Evolutionary conservation across 2,797 vertebrate genomes (phyloP).

Genomic region (Merluccius polli): DNA sequence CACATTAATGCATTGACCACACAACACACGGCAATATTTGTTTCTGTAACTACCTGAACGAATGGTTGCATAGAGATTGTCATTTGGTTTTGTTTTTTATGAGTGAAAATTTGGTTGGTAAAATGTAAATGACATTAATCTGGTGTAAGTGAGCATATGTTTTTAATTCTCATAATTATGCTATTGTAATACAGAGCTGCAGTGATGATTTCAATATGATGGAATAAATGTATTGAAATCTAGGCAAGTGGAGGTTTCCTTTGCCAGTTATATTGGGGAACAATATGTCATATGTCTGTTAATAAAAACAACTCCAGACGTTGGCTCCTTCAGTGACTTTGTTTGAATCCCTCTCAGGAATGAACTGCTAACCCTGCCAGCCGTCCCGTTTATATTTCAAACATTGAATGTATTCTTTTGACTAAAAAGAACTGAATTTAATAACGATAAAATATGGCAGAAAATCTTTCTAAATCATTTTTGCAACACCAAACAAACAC

Average conservation of each 20-base stretch:
- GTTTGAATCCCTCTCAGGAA: not conserved
- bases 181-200: slow-evolving; percentile 5
- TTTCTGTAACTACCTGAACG: not conserved
- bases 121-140: not conserved
- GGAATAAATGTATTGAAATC: slow-evolving; percentile 3
- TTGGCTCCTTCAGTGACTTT: not conserved
- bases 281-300: slow-evolving; percentile 1
- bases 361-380: not conserved
- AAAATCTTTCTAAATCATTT: not conserved
- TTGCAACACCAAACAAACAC: not conserved
- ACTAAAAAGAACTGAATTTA: not conserved
- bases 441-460: not conserved
- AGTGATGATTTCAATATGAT: slow-evolving; percentile 3
- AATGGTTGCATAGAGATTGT: slow-evolving; percentile 1
- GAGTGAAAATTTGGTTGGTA: not conserved
- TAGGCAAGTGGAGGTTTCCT: slow-evolving; percentile 4
- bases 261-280: slow-evolving; percentile 6
- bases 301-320: not conserved
- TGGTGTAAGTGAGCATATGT: slow-evolving; percentile 5
- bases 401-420: not conserved
- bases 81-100: not conserved
- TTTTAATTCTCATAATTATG: slow-evolving; percentile 5
- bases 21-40: not conserved
- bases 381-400: not conserved
- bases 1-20: slow-evolving; percentile 2